phyloP scores from a whole-genome alignment of 2,797 vertebrate genomes.

The Petrocephalus schoutedeni region DNA sequence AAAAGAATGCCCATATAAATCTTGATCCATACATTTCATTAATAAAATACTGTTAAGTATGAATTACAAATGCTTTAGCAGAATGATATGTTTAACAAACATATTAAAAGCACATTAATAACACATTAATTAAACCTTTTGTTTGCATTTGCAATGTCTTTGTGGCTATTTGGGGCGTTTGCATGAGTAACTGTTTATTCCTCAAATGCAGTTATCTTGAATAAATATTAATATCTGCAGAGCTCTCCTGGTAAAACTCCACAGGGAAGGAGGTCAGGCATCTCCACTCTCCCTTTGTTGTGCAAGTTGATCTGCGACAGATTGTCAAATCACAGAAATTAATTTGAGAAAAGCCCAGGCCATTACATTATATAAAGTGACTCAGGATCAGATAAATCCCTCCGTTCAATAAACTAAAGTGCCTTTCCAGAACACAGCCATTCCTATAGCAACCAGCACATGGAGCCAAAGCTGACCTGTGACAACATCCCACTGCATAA shows the following conservation, averaged over 20 bases:
- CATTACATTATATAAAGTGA: conserved; percentile 32
- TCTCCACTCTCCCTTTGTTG: not conserved
- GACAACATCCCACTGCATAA: not conserved
- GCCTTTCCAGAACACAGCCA: conserved; percentile 3
- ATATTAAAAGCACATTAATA: not conserved
- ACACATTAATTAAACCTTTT: not conserved
- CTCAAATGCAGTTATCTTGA: not conserved
- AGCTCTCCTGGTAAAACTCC: not conserved
- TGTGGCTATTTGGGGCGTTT: not conserved
- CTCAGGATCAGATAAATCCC: conserved; percentile 40
- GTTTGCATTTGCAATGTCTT: not conserved
- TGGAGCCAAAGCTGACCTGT: not conserved
- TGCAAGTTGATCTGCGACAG: conserved; percentile 29
- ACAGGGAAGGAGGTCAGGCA: not conserved
- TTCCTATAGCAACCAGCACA: not conserved
- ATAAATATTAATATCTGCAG: not conserved
- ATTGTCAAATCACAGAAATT: conserved; percentile 30
- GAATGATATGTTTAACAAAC: not conserved
- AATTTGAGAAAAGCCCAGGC: conserved; percentile 20
- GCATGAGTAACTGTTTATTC: not conserved
- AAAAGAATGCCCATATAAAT: not conserved
- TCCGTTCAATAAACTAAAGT: conserved; percentile 30
- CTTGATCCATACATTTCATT: not conserved
- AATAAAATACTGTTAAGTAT: not conserved
- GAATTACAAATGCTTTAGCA: not conserved